Conservation (phyloP, 2,888 invertebrate species). For the Eurytoma adleriae region DNA sequence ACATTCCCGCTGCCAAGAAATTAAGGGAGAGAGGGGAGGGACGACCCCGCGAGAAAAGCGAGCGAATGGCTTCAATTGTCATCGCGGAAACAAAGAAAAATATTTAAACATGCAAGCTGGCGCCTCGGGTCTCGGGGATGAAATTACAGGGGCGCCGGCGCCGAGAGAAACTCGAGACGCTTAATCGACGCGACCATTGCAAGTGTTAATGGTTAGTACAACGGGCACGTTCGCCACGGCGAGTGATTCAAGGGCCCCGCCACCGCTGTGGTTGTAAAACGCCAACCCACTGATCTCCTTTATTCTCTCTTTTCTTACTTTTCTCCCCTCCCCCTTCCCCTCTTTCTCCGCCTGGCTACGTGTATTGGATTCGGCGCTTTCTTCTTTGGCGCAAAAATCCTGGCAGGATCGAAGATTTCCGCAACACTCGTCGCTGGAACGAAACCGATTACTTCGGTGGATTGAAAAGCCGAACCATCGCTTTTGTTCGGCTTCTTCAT, state of each 20-base stretch:
- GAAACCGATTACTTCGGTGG: constrained; percentile 58
- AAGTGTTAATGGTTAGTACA: constrained; percentile 47
- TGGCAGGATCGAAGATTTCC: constrained; percentile 55
- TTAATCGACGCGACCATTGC: constrained; percentile 29
- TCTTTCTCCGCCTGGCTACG: not conserved
- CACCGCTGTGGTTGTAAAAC: constrained; percentile 23
- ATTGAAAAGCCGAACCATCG: constrained; percentile 6
- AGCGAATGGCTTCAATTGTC: constrained; percentile 40
- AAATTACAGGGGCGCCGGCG: constrained; percentile 3
- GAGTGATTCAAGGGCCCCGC: constrained; percentile 41
- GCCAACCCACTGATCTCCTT: constrained; percentile 23
- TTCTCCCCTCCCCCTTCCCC: not conserved
- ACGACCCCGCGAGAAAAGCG: not conserved
- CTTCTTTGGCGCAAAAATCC: constrained; percentile 23
- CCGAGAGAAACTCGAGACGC: not conserved
- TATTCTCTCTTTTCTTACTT: not conserved
- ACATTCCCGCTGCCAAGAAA: not conserved
- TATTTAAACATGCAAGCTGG: constrained; percentile 24
- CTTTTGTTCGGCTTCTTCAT: constrained; percentile 3
- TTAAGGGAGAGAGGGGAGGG: not conserved
- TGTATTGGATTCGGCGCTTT: not conserved
- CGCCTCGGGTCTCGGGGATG: not conserved
- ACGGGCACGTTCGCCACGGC: constrained; percentile 37
- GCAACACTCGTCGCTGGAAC: constrained; percentile 57
- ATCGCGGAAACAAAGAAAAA: constrained; percentile 24